Evolutionary conservation across 1,140 invertebrate genomes (phyloP).

Genomic region (Philopotamus ludificatus): DNA sequence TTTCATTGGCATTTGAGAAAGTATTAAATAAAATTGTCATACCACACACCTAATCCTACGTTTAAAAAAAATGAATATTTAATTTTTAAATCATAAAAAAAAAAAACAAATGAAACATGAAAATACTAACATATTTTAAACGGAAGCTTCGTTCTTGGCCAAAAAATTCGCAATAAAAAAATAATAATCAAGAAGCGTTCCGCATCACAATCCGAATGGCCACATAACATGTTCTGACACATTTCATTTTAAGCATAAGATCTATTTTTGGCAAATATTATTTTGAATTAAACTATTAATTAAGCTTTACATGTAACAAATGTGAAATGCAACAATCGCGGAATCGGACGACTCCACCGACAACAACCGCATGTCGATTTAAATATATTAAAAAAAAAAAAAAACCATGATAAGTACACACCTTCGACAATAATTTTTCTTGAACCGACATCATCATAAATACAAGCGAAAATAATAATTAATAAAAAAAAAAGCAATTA

Average conservation of each 20-base stretch:
- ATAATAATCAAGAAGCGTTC: slow-evolving; percentile 27
- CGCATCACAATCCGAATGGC: slow-evolving; percentile 35
- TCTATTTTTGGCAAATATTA: slow-evolving; percentile 40
- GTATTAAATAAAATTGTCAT: not conserved
- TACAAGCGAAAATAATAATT: too few relatives aligned
- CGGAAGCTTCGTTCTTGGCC: slow-evolving; percentile 20
- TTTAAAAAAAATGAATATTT: not conserved
- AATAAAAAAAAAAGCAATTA: not conserved
- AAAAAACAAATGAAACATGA: slow-evolving; percentile 3
- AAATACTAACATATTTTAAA: not conserved
- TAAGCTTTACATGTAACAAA: slow-evolving; percentile 12
- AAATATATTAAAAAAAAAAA: too few relatives aligned
- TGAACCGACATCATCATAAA: too few relatives aligned
- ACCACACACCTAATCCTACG: not conserved
- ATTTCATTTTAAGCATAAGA: slow-evolving; percentile 35
- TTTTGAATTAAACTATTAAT: slow-evolving; percentile 8
- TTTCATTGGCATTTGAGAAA: slow-evolving; percentile 23
- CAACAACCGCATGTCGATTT: too few relatives aligned
- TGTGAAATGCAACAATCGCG: slow-evolving; percentile 17
- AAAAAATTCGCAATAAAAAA: slow-evolving; percentile 12
- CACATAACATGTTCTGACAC: slow-evolving; percentile 25
- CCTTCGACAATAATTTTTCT: too few relatives aligned
- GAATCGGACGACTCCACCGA: too few relatives aligned
- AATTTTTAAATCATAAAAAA: slow-evolving; percentile 5
- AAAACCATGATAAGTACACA: too few relatives aligned